phyloP scores from a whole-genome alignment of 2,797 vertebrate genomes.

The Etheostoma perlongum region DNA sequence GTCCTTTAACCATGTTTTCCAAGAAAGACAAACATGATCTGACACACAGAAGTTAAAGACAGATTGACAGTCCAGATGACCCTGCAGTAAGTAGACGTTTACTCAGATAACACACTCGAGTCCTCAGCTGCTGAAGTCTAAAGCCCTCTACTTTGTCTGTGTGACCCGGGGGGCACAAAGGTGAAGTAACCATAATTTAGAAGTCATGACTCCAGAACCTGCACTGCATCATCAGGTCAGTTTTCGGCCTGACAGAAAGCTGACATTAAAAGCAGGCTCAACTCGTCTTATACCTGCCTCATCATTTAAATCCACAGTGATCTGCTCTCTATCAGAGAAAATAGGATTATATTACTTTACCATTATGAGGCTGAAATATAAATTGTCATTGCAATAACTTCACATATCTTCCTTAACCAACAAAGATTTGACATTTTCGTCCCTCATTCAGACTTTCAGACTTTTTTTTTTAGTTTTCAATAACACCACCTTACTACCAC shows the following conservation, averaged over 20 bases:
- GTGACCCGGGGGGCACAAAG: conserved; percentile 42
- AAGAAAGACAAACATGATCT: conserved; percentile 23
- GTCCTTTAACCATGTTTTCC: background rate
- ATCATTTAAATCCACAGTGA: background rate
- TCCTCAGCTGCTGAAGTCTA: conserved; percentile 24
- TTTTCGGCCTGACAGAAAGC: conserved; percentile 37
- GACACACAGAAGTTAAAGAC: conserved; percentile 10
- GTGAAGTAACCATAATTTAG: conserved; percentile 45
- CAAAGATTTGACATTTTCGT: too few species aligned
- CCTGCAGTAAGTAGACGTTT: conserved; percentile 19
- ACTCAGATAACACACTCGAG: conserved; percentile 52
- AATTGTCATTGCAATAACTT: background rate
- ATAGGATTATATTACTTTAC: background rate
- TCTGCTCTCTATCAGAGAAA: background rate
- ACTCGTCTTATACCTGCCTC: background rate
- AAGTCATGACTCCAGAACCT: conserved; percentile 53
- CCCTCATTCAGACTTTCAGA: too few species aligned
- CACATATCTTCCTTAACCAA: background rate
- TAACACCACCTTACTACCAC: too few species aligned
- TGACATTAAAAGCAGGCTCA: background rate
- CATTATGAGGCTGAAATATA: background rate
- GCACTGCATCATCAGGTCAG: conserved; percentile 5
- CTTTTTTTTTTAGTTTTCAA: too few species aligned
- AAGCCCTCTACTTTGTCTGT: conserved; percentile 45
- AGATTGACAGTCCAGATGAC: conserved; percentile 35